Percentiles rank a stretch among this genome's conserved stretches.
Evolutionary conservation across 2,113 vertebrate genomes (phyloP).

Genomic region (Saccopteryx bilineata): DNA sequence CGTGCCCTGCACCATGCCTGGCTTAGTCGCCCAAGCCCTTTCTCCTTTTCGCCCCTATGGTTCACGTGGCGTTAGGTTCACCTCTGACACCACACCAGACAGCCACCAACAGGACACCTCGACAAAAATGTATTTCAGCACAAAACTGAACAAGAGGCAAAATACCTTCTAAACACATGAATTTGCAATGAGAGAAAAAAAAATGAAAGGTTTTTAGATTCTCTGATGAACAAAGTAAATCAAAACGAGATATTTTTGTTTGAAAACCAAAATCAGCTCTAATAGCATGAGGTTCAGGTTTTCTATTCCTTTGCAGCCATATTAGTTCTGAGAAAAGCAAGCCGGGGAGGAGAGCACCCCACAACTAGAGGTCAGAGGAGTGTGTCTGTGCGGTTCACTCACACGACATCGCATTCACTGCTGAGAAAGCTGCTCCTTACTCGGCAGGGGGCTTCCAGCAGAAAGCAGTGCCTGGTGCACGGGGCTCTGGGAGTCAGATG

Average conservation of each 20-base stretch:
- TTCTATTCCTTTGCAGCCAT: neutral
- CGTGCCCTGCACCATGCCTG: too few relatives aligned
- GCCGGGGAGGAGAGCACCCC: neutral
- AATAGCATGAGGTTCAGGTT: neutral
- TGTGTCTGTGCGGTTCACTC: neutral
- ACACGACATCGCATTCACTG: neutral
- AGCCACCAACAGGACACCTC: neutral
- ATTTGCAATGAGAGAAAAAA: neutral
- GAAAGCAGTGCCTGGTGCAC: neutral
- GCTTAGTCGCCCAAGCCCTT: neutral
- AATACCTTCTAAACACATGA: neutral
- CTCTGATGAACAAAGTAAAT: neutral
- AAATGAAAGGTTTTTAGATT: neutral
- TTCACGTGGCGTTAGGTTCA: rapidly evolving
- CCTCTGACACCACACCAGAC: neutral
- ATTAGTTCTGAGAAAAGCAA: neutral
- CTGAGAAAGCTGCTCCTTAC: neutral
- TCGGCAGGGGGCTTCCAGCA: neutral
- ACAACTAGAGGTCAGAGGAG: neutral
- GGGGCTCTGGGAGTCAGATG: neutral
- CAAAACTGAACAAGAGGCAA: neutral
- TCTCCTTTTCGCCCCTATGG: neutral
- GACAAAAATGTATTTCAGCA: neutral
- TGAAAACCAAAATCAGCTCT: neutral
- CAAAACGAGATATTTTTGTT: neutral